A percentile compares a stretch with the other conserved stretches of the same genome.
Evolutionary conservation across 1,140 invertebrate genomes (phyloP).

Genomic region (Leptinotarsa texana): DNA sequence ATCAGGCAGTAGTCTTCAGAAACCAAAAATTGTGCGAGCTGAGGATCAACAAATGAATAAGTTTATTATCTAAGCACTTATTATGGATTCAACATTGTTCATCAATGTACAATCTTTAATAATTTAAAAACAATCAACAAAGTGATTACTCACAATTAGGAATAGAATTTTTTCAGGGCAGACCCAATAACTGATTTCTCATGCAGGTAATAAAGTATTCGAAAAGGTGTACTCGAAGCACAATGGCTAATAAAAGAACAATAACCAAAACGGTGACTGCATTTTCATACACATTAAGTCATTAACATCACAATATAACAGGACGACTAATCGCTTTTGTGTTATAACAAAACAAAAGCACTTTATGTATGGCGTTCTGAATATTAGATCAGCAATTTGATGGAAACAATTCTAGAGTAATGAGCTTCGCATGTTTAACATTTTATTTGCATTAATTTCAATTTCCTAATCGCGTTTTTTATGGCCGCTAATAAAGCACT

Average conservation of each 20-base stretch:
- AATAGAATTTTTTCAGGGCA: no score
- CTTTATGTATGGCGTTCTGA: conserved; percentile 25
- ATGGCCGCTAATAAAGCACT: conserved; percentile 38
- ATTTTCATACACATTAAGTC: conserved; percentile 3
- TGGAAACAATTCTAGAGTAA: conserved; percentile 35
- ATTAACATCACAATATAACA: conserved; percentile 1
- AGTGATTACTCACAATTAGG: no score
- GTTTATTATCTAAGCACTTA: no score
- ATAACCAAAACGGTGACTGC: neutral
- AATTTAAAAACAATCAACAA: no score
- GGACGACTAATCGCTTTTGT: conserved; percentile 16
- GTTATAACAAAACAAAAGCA: conserved; percentile 21
- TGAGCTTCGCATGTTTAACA: conserved; percentile 44
- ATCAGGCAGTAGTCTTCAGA: no score
- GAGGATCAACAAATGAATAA: no score
- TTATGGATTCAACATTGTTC: no score
- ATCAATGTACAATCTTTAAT: no score
- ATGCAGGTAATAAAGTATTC: no score
- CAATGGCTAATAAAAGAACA: conserved; percentile 6
- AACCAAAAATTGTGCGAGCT: no score
- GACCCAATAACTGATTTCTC: no score
- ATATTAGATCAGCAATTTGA: conserved; percentile 39
- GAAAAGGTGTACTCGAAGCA: neutral
- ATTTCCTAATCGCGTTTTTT: conserved; percentile 42
- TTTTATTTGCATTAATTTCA: conserved; percentile 44